Evolutionary conservation across 2,797 vertebrate genomes (phyloP).

Genomic region (Leptoclinus maculatus): DNA sequence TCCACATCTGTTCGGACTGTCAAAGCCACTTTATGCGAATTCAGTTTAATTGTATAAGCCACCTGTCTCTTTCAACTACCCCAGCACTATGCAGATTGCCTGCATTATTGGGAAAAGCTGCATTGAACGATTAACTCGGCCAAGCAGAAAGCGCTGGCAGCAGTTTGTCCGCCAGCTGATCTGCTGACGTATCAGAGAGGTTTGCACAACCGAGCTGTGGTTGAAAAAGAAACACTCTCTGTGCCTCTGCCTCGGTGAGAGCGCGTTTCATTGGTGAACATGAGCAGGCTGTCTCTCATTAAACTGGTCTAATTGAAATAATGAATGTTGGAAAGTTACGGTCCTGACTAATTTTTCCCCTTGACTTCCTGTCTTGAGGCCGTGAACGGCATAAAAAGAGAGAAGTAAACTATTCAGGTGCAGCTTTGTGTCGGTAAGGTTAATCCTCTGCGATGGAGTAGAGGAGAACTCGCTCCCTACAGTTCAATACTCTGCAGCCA

Average conservation of each 20-base stretch:
- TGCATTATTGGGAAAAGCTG: background rate
- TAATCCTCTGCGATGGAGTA: background rate
- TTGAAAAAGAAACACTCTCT: no score
- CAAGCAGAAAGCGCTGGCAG: background rate
- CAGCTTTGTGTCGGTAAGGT: background rate
- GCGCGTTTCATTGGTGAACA: background rate
- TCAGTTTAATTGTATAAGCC: background rate
- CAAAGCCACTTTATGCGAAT: background rate
- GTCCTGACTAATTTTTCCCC: background rate
- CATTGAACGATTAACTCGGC: background rate
- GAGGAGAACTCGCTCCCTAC: background rate
- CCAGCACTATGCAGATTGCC: background rate
- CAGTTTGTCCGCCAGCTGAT: constrained; percentile 1
- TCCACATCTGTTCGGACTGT: background rate
- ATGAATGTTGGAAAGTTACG: constrained; percentile 1
- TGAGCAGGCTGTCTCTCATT: background rate
- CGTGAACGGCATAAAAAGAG: background rate
- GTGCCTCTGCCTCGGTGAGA: background rate
- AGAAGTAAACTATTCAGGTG: background rate
- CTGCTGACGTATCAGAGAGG: background rate
- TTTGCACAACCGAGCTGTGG: background rate
- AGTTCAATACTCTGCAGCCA: background rate
- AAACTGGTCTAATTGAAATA: constrained; percentile 1
- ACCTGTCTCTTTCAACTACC: background rate
- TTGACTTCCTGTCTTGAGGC: background rate